Evolutionary conservation across 2,797 vertebrate species (phyloP).

Genomic region (Cercopithecus petaurista): DNA sequence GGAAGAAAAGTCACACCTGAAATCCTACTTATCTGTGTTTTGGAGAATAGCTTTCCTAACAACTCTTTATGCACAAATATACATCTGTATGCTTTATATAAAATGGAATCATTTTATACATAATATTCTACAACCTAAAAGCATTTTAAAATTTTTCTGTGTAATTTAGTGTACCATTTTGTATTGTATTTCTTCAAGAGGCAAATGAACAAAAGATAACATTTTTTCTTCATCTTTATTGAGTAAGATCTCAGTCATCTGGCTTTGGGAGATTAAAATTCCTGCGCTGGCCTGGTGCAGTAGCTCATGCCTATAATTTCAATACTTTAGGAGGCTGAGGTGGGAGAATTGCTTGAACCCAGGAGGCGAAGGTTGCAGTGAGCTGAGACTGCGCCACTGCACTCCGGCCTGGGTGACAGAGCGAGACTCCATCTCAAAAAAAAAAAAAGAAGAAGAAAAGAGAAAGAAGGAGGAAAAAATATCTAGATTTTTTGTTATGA

Average conservation of each 20-base stretch:
- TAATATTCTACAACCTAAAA: not conserved
- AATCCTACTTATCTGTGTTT: not conserved
- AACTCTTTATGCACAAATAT: not conserved
- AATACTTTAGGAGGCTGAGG: not conserved
- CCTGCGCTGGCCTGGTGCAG: not conserved
- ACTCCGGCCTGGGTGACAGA: too few species aligned
- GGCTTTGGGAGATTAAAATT: not conserved
- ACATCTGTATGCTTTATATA: not conserved
- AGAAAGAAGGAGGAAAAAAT: not conserved
- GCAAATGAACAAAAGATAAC: not conserved
- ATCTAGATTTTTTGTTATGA: not conserved
- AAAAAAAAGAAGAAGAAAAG: too few species aligned
- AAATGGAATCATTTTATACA: not conserved
- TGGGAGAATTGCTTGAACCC: not conserved
- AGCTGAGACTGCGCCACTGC: too few species aligned
- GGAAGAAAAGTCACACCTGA: not conserved
- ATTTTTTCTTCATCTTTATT: not conserved
- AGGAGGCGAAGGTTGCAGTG: not conserved
- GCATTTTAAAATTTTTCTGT: not conserved
- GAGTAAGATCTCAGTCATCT: not conserved
- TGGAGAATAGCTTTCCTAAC: not conserved
- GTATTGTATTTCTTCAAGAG: not conserved
- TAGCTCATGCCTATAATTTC: not conserved
- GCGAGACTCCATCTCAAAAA: too few species aligned
- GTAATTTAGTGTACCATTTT: not conserved